Base-by-base conservation (phyloP, 2,888 invertebrate species). In the Heliconius charithonia region DNA sequence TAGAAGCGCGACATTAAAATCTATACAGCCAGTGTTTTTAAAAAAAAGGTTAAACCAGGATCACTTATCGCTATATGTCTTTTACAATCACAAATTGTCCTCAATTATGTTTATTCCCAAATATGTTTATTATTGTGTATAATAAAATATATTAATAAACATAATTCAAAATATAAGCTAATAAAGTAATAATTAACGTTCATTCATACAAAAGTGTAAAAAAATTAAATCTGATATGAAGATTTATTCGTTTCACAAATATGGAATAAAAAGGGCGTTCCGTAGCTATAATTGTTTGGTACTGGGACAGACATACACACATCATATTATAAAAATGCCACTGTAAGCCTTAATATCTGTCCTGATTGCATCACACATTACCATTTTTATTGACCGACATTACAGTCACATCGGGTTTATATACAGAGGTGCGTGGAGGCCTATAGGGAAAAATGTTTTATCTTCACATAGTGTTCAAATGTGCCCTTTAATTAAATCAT, bases 251-350 rank as follows among this genome's bases (percentile, higher is more conserved):
- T 56, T 69, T 37, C 67, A 69, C 79, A 76, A 73, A 78, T 76
- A 80, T 79, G 79, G 79, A 69, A 77, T 73, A 56, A 56, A 79
- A 32, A 73, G 72, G 79, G 73, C 78, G 80, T 80, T 45, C 56
- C 37, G 66, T 77, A 77, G 72, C 73, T 77, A 51, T 73, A 77
- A 73, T 71, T 77, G 72, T 77, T 77, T 73, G 77, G 59, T 56
- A 73, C 71, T 65, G 56, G 56, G 71, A 56, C 62, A 29, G 78
- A 78, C 77, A 75, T 77, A 79, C 76, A 79, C 76, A 77, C 87
- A 87, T 86, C 84, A 84, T 87, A 87, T 86, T 83, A 84, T 86
- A 80, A 87, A 87, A 89, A 91, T 91, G 91, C 89, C 84, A 85
- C 84, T 84, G 85, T 72, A 74, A 70, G 73, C 74, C 79, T 65